Conservation (phyloP, 2,797 vertebrate species). For the Gobionotothen gibberifrons region DNA sequence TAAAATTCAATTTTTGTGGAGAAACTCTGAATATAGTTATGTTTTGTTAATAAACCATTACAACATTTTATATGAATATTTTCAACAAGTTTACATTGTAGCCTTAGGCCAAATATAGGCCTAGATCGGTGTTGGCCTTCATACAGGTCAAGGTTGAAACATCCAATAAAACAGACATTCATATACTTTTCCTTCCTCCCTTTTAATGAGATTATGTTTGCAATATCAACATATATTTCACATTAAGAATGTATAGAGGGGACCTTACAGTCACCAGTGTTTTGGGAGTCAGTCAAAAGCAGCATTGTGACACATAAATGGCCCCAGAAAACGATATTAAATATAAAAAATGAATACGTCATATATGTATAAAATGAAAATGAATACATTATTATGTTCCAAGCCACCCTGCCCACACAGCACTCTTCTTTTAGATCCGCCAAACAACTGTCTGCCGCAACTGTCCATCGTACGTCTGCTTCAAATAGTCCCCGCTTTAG, state of each 20-base stretch:
- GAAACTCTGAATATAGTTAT: not conserved
- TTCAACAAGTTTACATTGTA: not conserved
- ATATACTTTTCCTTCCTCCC: too few relatives aligned
- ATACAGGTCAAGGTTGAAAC: not conserved
- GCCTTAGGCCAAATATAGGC: not conserved
- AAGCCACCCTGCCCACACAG: slow-evolving; percentile 13
- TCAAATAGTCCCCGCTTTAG: slow-evolving; percentile 54
- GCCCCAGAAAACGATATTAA: not conserved
- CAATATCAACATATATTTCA: too few relatives aligned
- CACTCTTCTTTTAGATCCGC: slow-evolving; percentile 26
- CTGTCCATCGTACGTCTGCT: slow-evolving; percentile 18
- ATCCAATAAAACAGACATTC: too few relatives aligned
- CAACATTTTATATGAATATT: too few relatives aligned
- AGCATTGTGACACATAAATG: not conserved
- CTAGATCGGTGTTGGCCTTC: not conserved
- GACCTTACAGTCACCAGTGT: not conserved
- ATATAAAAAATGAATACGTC: not conserved
- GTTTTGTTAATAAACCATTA: not conserved
- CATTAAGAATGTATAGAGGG: too few relatives aligned
- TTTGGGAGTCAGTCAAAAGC: not conserved
- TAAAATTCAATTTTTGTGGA: not conserved
- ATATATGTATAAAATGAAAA: not conserved
- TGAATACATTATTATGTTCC: not conserved
- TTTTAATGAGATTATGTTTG: too few relatives aligned
- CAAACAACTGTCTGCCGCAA: slow-evolving; percentile 27